Conservation (phyloP, 2,888 invertebrate genomes). For the Dyspetes luteomarginatus region DNA sequence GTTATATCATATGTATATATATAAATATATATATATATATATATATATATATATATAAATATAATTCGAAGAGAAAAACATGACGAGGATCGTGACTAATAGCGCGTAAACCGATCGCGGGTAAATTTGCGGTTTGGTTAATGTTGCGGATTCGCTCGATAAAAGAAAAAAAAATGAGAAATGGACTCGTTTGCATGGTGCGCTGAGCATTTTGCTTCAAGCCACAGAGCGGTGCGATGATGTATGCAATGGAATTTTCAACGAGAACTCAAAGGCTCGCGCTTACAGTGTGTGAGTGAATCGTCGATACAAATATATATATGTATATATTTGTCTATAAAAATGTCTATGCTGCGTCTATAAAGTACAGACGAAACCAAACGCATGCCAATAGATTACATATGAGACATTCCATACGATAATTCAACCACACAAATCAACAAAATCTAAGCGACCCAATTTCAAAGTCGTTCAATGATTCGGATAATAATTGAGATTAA, state of each 20-base stretch:
- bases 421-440: no score
- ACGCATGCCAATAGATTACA: no score
- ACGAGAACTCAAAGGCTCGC: background rate
- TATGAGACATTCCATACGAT: no score
- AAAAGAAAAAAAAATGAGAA: background rate
- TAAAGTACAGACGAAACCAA: no score
- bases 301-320: background rate
- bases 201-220: background rate
- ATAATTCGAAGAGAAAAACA: slow-evolving; percentile 3
- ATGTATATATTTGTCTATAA: background rate
- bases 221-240: background rate
- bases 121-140: slow-evolving; percentile 11
- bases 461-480: no score
- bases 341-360: background rate
- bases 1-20: background rate
- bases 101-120: background rate
- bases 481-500: no score
- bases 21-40: background rate
- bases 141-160: background rate
- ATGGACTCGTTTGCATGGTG: background rate
- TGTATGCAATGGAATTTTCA: background rate
- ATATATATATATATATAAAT: background rate
- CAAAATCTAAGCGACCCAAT: no score
- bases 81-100: slow-evolving; percentile 10
- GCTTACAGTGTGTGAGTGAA: background rate